Evolutionary conservation across 2,888 invertebrate species (phyloP), one percentile per base, ranked within the genome.

Genomic region (Pantelozetes paolii): DNA sequence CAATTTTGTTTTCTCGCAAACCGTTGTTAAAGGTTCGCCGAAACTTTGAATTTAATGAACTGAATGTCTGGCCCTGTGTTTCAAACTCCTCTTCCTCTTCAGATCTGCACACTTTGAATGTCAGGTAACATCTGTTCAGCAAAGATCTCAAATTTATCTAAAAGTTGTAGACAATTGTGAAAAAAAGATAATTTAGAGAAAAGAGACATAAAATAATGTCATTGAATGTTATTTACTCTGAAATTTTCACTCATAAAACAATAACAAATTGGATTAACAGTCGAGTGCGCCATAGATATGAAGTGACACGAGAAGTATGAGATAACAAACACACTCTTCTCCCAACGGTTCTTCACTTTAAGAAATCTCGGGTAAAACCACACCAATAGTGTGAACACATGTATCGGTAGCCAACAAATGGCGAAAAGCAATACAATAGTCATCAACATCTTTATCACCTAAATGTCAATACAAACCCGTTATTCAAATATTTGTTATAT

Each of bases 221-320:
- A 62, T 18, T 5, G 26, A 30, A 62, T 62, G 54, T n/a, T 3
- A 57, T 32, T 57, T 42, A 72, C 72, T 54, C 69, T 69, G 50
- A 73, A 73, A 48, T 71, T 69, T 71, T 73, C 69, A 40, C 73
- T 73, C 69, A 73, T 69, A 30, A 69, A 73, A n/a, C 70, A 73
- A 26, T 73, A 73, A 13, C 67, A 45, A 11, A 73, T 54, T 1
- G 73, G 73, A 28, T 73, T 73, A 28, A 73, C 57, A 20, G 69
- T 26, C 23, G 54, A 40, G 48, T 73, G 73, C 45, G 36, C 54
- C 73, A 73, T 73, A 50, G 73, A 73, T 45, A 70, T 42, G 42
- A 73, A 73, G 48, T 73, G 73, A 48, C 48, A 40, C 2, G 26
- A 23, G 30, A 73, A 73, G 11, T 45, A 73, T 9, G 57, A 69